These are phyloP conservation scores for Temnothorax unifasciatus DNA, from an alignment of 2,888 invertebrate species.

Conservation along the genomic window DNA sequence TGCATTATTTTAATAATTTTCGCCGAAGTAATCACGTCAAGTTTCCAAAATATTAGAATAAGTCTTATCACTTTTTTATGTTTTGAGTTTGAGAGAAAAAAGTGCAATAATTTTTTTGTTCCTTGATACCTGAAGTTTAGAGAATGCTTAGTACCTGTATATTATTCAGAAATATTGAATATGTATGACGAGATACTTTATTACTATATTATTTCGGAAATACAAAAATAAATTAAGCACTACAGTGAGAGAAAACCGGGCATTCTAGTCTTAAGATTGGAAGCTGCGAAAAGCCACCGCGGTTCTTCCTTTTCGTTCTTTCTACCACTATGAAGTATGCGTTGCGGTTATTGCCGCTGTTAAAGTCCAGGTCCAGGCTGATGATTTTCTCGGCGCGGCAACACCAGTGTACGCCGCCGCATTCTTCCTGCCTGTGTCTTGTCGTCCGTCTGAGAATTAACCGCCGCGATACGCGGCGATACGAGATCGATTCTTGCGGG, in stretches of 20 bases:
- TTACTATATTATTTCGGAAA: neutral
- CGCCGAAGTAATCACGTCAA: neutral
- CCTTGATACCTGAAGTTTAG: neutral
- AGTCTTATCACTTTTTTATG: neutral
- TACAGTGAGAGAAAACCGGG: neutral
- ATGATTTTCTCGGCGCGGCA: slow-evolving; percentile 53
- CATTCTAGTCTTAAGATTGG: slow-evolving; percentile 13
- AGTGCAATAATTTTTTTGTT: neutral
- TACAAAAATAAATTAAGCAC: neutral
- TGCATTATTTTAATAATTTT: neutral
- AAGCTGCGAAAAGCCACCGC: neutral
- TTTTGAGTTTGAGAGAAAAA: neutral
- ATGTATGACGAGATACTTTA: neutral
- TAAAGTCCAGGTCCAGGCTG: slow-evolving; percentile 50
- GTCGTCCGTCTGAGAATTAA: slow-evolving; percentile 53
- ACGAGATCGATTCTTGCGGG: slow-evolving; percentile 48
- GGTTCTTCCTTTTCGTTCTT: neutral
- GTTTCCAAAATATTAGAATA: neutral
- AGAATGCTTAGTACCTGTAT: neutral
- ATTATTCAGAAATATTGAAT: neutral
- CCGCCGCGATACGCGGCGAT: slow-evolving; percentile 23
- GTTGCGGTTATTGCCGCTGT: slow-evolving; percentile 49
- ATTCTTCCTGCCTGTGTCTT: slow-evolving; percentile 51
- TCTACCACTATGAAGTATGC: neutral
- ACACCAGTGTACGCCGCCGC: slow-evolving; percentile 25